These are phyloP conservation scores for Epinotia demarniana DNA, from an alignment of 2,888 invertebrate species.

Conservation along the genomic window DNA sequence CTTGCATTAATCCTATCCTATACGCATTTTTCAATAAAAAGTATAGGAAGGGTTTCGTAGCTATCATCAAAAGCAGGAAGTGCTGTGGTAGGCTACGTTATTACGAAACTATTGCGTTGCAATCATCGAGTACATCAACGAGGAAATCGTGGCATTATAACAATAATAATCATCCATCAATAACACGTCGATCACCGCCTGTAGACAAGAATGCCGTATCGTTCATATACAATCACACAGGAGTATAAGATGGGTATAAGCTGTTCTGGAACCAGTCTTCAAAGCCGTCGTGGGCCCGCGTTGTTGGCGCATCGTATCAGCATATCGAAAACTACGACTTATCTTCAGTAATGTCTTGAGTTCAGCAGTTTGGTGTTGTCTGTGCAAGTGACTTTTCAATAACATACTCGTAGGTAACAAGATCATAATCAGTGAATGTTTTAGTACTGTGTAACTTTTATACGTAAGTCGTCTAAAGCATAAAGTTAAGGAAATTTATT, in stretches of 20 bases:
- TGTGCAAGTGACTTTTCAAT: conserved; percentile 63
- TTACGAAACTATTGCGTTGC: conserved; percentile 94
- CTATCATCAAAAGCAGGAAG: conserved; percentile 92
- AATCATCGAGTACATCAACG: conserved; percentile 93
- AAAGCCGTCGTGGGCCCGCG: conserved; percentile 49
- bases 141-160: conserved; percentile 94
- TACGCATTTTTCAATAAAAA: conserved; percentile 98
- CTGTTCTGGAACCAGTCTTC: conserved; percentile 55
- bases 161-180: conserved; percentile 86
- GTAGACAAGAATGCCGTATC: conserved; percentile 81
- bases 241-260: conserved; percentile 81
- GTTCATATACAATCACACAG: conserved; percentile 89
- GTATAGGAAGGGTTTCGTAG: conserved; percentile 94
- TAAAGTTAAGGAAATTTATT: conserved; percentile 68
- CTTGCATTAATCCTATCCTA: conserved; percentile 97
- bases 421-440: conserved; percentile 59
- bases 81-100: conserved; percentile 94
- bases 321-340: conserved; percentile 73
- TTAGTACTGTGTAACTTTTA: conserved; percentile 64
- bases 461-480: conserved; percentile 71
- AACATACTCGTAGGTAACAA: conserved; percentile 53
- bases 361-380: conserved; percentile 76
- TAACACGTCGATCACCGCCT: conserved; percentile 83
- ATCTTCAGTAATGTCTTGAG: conserved; percentile 61
- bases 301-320: conserved; percentile 57